Evolutionary conservation across 2,888 invertebrate species (phyloP).

Genomic region (Synanthedon myopaeformis): DNA sequence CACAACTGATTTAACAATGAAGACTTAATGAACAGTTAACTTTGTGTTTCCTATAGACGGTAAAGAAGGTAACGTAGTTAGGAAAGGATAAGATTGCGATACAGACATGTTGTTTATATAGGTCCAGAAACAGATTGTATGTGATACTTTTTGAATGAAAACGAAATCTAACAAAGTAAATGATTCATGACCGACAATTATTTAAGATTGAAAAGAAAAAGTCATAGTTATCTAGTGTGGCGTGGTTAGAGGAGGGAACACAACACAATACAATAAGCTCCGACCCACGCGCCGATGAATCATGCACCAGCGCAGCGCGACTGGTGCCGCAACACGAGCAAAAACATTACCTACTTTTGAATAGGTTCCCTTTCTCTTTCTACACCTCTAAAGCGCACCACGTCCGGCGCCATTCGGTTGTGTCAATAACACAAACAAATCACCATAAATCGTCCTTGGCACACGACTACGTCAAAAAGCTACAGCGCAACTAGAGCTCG

Average conservation of each 20-base stretch:
- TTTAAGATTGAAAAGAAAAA: constrained; percentile 43
- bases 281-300: constrained; percentile 64
- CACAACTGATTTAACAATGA: constrained; percentile 42
- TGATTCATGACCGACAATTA: constrained; percentile 17
- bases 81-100: too few species aligned
- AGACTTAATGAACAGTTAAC: constrained; percentile 45
- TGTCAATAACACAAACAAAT: neutral
- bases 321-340: constrained; percentile 47
- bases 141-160: constrained; percentile 11
- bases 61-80: too few species aligned
- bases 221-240: constrained; percentile 43
- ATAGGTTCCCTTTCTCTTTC: constrained; percentile 70
- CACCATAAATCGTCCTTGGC: neutral
- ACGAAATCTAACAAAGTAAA: constrained; percentile 16
- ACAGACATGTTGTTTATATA: too few species aligned
- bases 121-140: too few species aligned
- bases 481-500: too few species aligned
- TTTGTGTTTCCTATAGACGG: neutral
- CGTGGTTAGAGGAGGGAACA: constrained; percentile 39
- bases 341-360: constrained; percentile 71
- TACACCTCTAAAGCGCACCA: constrained; percentile 48
- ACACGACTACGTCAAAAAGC: too few species aligned
- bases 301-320: constrained; percentile 40
- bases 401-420: constrained; percentile 37
- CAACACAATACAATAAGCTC: constrained; percentile 44